phyloP scores from a whole-genome alignment of 2,113 vertebrate species.

The Macrotus californicus region DNA sequence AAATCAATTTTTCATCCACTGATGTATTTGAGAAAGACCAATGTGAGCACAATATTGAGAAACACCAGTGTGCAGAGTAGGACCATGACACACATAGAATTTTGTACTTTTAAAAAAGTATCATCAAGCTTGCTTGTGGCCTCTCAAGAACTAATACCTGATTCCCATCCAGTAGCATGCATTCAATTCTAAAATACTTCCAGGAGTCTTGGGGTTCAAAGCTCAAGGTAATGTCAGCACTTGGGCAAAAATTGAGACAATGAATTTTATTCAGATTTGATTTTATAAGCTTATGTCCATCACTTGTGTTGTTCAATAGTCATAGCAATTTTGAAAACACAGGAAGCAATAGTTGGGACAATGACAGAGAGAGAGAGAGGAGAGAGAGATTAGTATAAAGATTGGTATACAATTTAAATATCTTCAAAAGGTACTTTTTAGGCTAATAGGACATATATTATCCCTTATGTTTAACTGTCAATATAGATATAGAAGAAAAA shows the following conservation, averaged over 20 bases:
- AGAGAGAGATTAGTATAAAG: not conserved
- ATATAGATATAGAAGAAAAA: not conserved
- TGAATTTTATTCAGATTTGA: not conserved
- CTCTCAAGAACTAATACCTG: not conserved
- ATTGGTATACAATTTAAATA: not conserved
- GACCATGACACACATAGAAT: not conserved
- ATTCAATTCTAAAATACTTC: not conserved
- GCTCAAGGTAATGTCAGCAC: not conserved
- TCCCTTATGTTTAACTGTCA: not conserved
- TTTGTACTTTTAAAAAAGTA: not conserved
- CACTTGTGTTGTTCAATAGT: not conserved
- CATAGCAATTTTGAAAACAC: not conserved
- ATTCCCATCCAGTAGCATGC: not conserved
- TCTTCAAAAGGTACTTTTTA: not conserved
- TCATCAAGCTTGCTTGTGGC: not conserved
- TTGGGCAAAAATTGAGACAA: not conserved
- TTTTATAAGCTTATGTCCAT: not conserved
- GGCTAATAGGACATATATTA: not conserved
- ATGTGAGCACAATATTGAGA: not conserved
- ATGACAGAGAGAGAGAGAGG: not conserved
- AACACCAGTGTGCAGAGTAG: not conserved
- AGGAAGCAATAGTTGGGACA: not conserved
- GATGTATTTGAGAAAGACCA: not conserved
- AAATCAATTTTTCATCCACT: not conserved
- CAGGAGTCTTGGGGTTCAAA: not conserved